Evolutionary conservation across 1,140 invertebrate species (phyloP), one percentile per base, ranked within the genome.

Genomic region (Bombus confusus): DNA sequence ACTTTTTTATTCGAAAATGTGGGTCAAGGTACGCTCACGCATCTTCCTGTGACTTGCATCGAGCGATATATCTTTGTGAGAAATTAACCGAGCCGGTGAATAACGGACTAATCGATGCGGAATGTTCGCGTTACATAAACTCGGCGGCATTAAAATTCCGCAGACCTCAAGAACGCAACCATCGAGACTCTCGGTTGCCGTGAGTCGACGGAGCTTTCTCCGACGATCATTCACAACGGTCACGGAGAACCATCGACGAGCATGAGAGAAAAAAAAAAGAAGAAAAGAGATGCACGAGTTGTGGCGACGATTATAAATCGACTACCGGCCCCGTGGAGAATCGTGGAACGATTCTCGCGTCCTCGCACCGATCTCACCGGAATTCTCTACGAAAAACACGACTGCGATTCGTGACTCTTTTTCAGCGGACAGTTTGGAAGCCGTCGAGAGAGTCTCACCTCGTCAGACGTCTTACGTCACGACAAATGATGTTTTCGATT

Each of bases 301-400:
- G 85, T 91, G 73, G 84, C 88, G 87, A 87, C 86, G 88, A 91
- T 91, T 91, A 91, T 92, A 91, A 91, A 91, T 92, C 88, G 91
- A 91, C 89, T 87, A 59, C 25, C 34, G 39, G 18, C 12, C 47
- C 34, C 47, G 74, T 57, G 66, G 12, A 28, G 39, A 43, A 43
- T 62, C 22, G 77, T 13, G 22, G 18, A 77, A 59, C 68, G 37
- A 39, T 80, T 47, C 64, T 28, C 31, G 25, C 41, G n/a, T 37
- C 75, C 62, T 66, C 22, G 8, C 25, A 34, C 10, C 39, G 59
- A 78, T 25, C 76, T 43, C 39, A 2, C 18, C 18, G 41, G n/a
- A 47, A 37, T 79, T 34, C 25, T 79, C 31, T 18, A 22, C 25
- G 31, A 52, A 52, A 52, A 52, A 52, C 47, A 52, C 47, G 47